These are phyloP conservation scores for Gobiocypris rarus DNA, from an alignment of 2,113 vertebrate genomes.

Conservation along the genomic window DNA sequence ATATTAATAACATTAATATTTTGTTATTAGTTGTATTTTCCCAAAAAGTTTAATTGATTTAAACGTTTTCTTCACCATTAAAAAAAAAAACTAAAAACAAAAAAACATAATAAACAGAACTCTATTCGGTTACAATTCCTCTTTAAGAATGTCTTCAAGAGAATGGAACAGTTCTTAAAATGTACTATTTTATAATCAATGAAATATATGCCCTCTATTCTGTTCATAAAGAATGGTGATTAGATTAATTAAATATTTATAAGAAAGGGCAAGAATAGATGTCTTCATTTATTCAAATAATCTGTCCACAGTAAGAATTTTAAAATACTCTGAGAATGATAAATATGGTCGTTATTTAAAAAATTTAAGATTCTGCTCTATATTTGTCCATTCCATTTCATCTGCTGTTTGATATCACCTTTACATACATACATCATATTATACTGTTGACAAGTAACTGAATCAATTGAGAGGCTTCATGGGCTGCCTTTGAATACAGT, in stretches of 20 bases:
- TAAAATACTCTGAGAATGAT: constrained; percentile 58
- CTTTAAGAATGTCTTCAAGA: not conserved
- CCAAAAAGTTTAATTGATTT: too few relatives aligned
- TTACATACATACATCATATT: not conserved
- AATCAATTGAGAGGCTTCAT: not conserved
- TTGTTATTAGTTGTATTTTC: too few relatives aligned
- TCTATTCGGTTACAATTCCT: not conserved
- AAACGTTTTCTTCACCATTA: too few relatives aligned
- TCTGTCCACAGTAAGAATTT: constrained; percentile 53
- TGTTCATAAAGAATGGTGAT: constrained; percentile 47
- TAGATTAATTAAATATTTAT: constrained; percentile 62
- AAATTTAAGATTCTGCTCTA: constrained; percentile 63
- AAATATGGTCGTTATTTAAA: constrained; percentile 65
- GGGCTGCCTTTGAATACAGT: constrained; percentile 11
- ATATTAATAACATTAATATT: too few relatives aligned
- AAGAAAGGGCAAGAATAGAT: constrained; percentile 62
- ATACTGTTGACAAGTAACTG: not conserved
- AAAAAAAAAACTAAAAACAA: too few relatives aligned
- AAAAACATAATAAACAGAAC: not conserved
- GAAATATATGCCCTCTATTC: constrained; percentile 40
- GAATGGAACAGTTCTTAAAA: constrained; percentile 47
- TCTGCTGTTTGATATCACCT: not conserved
- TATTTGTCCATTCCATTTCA: constrained; percentile 26
- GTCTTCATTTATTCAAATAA: constrained; percentile 49
- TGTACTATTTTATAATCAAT: constrained; percentile 29